phyloP scores from a whole-genome alignment of 2,797 vertebrate genomes.

The Enoplosus armatus region DNA sequence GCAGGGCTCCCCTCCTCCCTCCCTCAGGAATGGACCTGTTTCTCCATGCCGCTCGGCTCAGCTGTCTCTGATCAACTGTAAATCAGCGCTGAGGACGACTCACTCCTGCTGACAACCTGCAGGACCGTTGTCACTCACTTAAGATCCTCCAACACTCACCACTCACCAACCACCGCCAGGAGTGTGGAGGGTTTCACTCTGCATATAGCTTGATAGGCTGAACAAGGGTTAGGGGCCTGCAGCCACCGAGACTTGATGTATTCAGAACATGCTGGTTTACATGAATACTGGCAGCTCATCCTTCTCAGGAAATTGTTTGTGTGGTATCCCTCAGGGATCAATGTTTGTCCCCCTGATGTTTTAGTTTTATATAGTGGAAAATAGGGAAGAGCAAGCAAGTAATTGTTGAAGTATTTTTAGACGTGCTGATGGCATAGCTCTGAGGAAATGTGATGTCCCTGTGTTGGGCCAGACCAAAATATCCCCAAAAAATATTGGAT shows the following conservation, averaged over 20 bases:
- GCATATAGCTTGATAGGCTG: not conserved
- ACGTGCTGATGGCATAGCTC: no score
- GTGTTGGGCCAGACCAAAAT: not conserved
- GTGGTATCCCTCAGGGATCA: not conserved
- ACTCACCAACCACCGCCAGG: conserved; percentile 10
- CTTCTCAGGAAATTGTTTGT: not conserved
- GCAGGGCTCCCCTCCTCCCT: not conserved
- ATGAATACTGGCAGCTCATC: not conserved
- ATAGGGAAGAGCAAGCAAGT: not conserved
- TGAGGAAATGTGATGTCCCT: not conserved
- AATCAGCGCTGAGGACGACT: conserved; percentile 62
- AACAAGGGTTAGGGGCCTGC: not conserved
- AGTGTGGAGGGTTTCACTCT: conserved; percentile 1
- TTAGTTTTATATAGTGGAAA: not conserved
- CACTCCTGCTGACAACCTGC: conserved; percentile 63
- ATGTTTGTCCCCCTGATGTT: not conserved
- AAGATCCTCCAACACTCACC: conserved; percentile 48
- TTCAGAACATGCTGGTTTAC: not conserved
- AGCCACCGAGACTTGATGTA: not conserved
- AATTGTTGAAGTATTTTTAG: not conserved
- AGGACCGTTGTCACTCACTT: conserved; percentile 73
- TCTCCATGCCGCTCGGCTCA: conserved; percentile 3
- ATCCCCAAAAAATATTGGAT: not conserved
- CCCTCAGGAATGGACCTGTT: conserved; percentile 8
- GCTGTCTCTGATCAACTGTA: conserved; percentile 39